These are phyloP conservation scores for Drosophila leonis DNA, from an alignment of 2,888 invertebrate genomes.

Conservation along the genomic window DNA sequence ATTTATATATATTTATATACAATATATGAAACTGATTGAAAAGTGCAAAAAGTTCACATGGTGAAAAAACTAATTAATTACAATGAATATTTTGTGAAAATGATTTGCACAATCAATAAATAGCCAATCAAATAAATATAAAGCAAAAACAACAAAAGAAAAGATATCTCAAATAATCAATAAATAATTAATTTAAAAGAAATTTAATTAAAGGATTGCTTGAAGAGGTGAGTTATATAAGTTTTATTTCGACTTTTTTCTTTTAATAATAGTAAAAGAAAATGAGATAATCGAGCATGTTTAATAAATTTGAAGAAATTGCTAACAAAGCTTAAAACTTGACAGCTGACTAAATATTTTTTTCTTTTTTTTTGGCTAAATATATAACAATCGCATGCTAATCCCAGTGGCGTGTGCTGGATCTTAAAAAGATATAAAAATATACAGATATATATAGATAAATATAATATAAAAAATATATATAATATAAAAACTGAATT, in stretches of 20 bases:
- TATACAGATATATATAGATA: neutral
- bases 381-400: slow-evolving; percentile 10
- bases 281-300: neutral
- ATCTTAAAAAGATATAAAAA: slow-evolving; percentile 8
- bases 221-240: slow-evolving; percentile 33
- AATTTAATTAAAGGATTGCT: slow-evolving; percentile 9
- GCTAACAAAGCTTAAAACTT: slow-evolving; percentile 1
- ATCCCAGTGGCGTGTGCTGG: slow-evolving; percentile 20
- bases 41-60: slow-evolving; percentile 56
- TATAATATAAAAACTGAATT: neutral
- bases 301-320: slow-evolving; percentile 5
- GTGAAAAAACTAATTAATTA: slow-evolving; percentile 55
- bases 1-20: neutral
- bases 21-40: slow-evolving; percentile 16
- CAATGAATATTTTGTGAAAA: slow-evolving; percentile 38
- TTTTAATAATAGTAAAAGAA: neutral
- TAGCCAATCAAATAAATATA: neutral
- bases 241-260: neutral
- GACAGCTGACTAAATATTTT: slow-evolving; percentile 5
- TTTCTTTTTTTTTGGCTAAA: slow-evolving; percentile 10
- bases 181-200: neutral
- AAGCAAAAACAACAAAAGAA: neutral
- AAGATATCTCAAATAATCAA: neutral
- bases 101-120: slow-evolving; percentile 48
- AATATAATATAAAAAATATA: neutral